Conservation (phyloP, 37 sponge, comb jelly and placozoan species). For the Ephydatia muelleri region DNA sequence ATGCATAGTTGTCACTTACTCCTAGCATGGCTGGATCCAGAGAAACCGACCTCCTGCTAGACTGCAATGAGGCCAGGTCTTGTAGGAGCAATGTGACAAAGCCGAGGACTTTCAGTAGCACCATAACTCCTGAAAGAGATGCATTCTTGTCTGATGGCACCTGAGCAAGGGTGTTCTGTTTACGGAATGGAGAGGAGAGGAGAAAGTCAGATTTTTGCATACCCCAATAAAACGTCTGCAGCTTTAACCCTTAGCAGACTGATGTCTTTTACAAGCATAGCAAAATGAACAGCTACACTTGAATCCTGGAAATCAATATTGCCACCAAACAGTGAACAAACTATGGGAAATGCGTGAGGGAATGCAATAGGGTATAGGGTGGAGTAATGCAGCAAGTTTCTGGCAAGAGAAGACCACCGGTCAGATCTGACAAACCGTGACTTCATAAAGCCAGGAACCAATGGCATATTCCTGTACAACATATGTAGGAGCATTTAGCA, state of each 20-base stretch:
- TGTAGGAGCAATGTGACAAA: conserved; percentile 48
- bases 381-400: not conserved
- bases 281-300: not conserved
- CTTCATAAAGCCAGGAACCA: too few relatives aligned
- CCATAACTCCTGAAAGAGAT: not conserved
- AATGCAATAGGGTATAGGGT: not conserved
- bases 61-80: conserved; percentile 38
- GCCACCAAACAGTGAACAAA: not conserved
- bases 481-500: not conserved
- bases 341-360: not conserved
- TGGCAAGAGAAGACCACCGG: not conserved
- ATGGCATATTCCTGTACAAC: not conserved
- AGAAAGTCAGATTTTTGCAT: not conserved
- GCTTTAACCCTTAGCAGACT: too few relatives aligned
- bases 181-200: not conserved
- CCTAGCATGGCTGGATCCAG: conserved; percentile 36
- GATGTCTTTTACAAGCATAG: not conserved
- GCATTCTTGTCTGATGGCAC: conserved; percentile 2
- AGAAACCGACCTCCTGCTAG: conserved; percentile 2
- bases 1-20: conserved; percentile 3
- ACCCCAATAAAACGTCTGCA: too few relatives aligned
- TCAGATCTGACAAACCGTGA: too few relatives aligned
- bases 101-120: conserved; percentile 31
- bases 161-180: conserved; percentile 24
- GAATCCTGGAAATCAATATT: not conserved